A percentile compares a stretch with the other conserved stretches of the same genome.
Conservation (phyloP, 1,140 invertebrate species). For the Habropoda laboriosa region DNA sequence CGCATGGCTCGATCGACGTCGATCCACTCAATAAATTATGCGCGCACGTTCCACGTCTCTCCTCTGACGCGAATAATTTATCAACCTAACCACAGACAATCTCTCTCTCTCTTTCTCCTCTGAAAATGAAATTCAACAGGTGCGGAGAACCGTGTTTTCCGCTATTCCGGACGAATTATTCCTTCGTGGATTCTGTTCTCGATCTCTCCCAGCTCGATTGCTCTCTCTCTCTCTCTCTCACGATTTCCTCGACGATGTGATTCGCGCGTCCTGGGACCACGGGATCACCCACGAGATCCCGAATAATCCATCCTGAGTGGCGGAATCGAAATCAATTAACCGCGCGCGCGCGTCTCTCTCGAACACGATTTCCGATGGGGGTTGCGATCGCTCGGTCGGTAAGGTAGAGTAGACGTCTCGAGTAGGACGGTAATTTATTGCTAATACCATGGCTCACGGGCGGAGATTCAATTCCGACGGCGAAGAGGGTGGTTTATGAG, state of each 20-base stretch:
- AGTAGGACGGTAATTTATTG: constrained; percentile 29
- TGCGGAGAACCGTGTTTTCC: neutral
- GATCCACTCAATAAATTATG: constrained; percentile 27
- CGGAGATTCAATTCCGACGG: constrained; percentile 50
- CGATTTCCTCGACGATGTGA: neutral
- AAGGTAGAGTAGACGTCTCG: neutral
- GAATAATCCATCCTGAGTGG: neutral
- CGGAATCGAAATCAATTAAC: constrained; percentile 10
- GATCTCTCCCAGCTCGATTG: neutral
- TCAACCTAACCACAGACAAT: no score
- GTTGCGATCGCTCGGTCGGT: neutral
- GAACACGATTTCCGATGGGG: neutral
- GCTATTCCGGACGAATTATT: neutral
- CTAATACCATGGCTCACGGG: constrained; percentile 12
- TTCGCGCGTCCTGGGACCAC: neutral
- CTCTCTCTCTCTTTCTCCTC: no score
- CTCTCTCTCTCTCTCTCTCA: neutral
- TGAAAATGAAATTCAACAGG: constrained; percentile 37
- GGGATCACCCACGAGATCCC: neutral
- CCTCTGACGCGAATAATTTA: constrained; percentile 12
- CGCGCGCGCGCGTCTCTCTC: neutral
- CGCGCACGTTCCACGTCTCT: neutral
- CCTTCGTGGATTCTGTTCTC: neutral
- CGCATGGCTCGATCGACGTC: neutral
- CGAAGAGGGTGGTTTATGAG: neutral